These are phyloP conservation scores for Coranthus polyacanthus DNA, from an alignment of 2,797 vertebrate species.

Conservation along the genomic window DNA sequence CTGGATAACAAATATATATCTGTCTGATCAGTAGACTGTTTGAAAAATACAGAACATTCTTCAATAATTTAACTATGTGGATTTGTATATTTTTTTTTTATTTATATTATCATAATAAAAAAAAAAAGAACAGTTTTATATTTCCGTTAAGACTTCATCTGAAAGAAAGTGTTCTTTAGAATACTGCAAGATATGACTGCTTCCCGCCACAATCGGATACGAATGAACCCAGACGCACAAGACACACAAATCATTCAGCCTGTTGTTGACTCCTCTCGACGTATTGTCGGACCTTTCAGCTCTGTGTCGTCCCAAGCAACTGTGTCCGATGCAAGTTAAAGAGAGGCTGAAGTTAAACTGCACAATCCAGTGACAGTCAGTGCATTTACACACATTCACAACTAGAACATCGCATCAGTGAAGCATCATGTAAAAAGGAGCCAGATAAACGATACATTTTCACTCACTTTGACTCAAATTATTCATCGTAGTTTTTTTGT, in stretches of 20 bases:
- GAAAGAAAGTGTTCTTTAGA: conserved; percentile 26
- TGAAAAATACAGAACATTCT: neutral
- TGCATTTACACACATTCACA: conserved; percentile 40
- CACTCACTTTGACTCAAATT: no score
- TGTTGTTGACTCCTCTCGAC: neutral
- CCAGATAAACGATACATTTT: no score
- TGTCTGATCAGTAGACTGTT: neutral
- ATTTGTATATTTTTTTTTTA: conserved; percentile 1
- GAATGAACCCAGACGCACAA: neutral
- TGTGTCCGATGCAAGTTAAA: neutral
- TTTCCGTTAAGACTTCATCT: conserved; percentile 30
- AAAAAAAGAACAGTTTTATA: conserved; percentile 5
- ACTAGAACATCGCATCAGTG: no score
- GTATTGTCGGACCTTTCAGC: neutral
- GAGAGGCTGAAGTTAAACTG: conserved; percentile 32
- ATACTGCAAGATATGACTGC: neutral
- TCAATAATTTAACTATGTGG: conserved; percentile 16
- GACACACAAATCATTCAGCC: neutral
- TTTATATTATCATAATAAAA: conserved; percentile 1
- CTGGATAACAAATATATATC: neutral
- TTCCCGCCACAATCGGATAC: no score
- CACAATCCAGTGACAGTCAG: conserved; percentile 28
- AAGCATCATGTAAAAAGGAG: no score
- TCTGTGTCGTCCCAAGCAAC: conserved; percentile 8
- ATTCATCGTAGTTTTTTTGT: no score